These are phyloP conservation scores for Axea sp. DNA, from an alignment of 2,888 invertebrate species.

Conservation along the genomic window DNA sequence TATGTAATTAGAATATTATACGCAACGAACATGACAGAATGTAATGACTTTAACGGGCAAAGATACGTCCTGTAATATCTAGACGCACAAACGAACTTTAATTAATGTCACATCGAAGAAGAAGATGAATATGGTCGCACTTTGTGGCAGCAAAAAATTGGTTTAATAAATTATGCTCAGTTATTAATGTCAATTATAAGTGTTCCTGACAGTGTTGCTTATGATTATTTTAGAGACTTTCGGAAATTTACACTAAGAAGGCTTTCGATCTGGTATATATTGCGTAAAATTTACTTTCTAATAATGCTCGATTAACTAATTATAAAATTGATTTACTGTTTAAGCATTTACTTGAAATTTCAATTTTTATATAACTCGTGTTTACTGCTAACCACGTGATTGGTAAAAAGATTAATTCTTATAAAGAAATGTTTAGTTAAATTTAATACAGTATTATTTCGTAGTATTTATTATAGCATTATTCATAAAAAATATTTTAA, in stretches of 20 bases:
- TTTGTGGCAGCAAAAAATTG: conserved; percentile 56
- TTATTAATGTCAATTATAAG: conserved; percentile 55
- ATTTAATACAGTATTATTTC: too few relatives aligned
- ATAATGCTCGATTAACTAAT: too few relatives aligned
- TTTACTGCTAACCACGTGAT: too few relatives aligned
- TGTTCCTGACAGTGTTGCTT: conserved; percentile 21
- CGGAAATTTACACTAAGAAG: conserved; percentile 20
- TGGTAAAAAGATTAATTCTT: too few relatives aligned
- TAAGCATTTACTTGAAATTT: too few relatives aligned
- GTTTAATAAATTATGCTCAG: conserved; percentile 55
- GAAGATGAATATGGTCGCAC: conserved; percentile 54
- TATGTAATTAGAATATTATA: conserved; percentile 60
- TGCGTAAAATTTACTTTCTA: too few relatives aligned
- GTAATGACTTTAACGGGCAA: conserved; percentile 58
- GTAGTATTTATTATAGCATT: too few relatives aligned
- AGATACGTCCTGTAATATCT: conserved; percentile 55
- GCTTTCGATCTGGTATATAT: conserved; percentile 6
- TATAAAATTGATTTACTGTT: too few relatives aligned
- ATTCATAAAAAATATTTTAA: too few relatives aligned
- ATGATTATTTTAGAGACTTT: conserved; percentile 22
- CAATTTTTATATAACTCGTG: too few relatives aligned
- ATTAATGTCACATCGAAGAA: conserved; percentile 61
- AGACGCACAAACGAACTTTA: conserved; percentile 61
- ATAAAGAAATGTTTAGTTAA: too few relatives aligned
- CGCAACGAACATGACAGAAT: conserved; percentile 56